Evolutionary conservation across 2,113 vertebrate genomes (phyloP), one percentile per base, ranked within the genome.

Genomic region (Oncorhynchus mykiss): DNA sequence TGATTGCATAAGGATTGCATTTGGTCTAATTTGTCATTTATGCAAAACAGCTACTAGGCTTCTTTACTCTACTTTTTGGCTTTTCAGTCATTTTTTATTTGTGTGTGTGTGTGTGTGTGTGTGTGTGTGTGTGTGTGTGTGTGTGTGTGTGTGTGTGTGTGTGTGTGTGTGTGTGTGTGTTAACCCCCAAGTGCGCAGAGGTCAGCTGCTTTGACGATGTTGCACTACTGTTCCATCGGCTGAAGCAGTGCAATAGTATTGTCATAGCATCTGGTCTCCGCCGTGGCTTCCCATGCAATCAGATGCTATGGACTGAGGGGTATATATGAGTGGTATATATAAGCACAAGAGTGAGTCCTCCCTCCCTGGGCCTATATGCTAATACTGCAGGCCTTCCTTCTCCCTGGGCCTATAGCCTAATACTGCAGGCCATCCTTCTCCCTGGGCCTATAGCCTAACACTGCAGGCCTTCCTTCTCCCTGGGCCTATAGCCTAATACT

Each of bases 241-340:
- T 93, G 90, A 96, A 96, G 96, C 95, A 97, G 96, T 97, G 96
- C 96, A 97, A 97, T 95, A 95, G 95, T 96, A 96, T 96, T 97
- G 96, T 97, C 96, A 96, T 96, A 95, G 96, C 96, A 96, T 96
- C 91, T 88, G 95, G 93, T 95, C 93, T 94, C 93, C 90, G 91
- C 84, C 69, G 75, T 60, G 24, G 78, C 85, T n/a, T 66, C 73
- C 48, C 34, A 49, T 67, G 34, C 24, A 27, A 25, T 27, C 16
- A 20, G 18, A 69, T 67, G 20, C 76, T 79, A 9, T 57, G 13
- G 14, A 54, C 70, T 49, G 49, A 31, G 48, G 70, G 4, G 18
- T 20, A 39, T n/a, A n/a, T 29, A 68, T 39, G 39, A 39, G 39
- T 2, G 1, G 39, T 9, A n/a, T 64, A 25, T 34, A 34, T 62